Base-by-base conservation (phyloP, 2,113 vertebrate species). In the Alectura lathami region DNA sequence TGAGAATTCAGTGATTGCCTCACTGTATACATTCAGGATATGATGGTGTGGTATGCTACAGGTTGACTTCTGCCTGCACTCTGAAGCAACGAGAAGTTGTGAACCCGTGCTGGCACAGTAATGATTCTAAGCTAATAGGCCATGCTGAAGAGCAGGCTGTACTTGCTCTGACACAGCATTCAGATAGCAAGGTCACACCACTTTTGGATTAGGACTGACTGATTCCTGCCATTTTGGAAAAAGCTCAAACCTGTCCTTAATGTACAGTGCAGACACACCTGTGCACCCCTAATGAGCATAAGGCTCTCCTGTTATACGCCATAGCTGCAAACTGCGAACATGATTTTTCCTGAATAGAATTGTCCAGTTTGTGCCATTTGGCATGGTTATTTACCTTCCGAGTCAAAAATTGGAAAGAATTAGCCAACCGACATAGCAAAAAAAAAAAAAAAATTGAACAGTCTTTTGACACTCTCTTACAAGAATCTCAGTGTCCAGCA, bases 1-100 rank as follows among this genome's bases (percentile, higher is more conserved):
- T 45, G 17, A 67, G 40, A 78, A 63, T 43, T 68, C 60, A 56
- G 34, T 50, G 34, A 11, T 36, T 75, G 17, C 40, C 34, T 91
- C 34, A 56, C 3, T 45, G n/a, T 50, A 6, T 26, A 51, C 29
- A 62, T 36, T 70, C 43, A 42, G 40, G 17, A 16, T 60, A 51
- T 51, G 13, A 3, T 12, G 1, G 3, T 47, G 48, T 15, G 18
- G 3, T 64, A 32, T 57, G 26, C 12, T n/a, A 34, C 4, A 1
- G 53, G 11, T 8, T 90, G 53, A 70, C 0, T 0, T 43, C 23
- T 62, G 15, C 64, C 86, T 53, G 42, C 5, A 42, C 34, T 84
- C 38, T 72, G 69, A 85, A 85, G 26, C 4, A 83, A 56, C 6
- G 3, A 51, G n/a, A 76, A 76, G 6, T 45, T 77, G 27, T 23